Evolutionary conservation across 2,888 invertebrate genomes (phyloP).

Genomic region (Ephialtes manifestator): DNA sequence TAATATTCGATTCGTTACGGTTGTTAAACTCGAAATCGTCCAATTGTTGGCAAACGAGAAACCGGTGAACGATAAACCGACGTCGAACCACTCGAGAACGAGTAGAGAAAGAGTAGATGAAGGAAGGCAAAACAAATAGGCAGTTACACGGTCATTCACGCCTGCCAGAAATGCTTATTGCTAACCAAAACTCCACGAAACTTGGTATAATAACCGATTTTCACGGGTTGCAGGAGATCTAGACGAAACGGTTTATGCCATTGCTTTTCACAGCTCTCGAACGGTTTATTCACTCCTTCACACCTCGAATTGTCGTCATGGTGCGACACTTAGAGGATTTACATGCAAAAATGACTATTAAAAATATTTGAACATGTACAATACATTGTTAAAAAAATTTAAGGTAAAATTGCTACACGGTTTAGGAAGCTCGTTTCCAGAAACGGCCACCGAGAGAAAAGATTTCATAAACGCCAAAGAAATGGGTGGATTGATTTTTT

Average conservation of each 20-base stretch:
- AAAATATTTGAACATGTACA: background rate
- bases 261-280: background rate
- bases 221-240: background rate
- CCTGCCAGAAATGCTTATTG: conserved; percentile 35
- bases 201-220: conserved; percentile 18
- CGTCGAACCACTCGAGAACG: conserved; percentile 37
- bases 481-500: too few relatives aligned
- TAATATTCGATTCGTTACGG: conserved; percentile 61
- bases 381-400: too few relatives aligned
- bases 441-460: too few relatives aligned
- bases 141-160: conserved; percentile 59
- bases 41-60: conserved; percentile 62
- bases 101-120: conserved; percentile 9
- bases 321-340: too few relatives aligned
- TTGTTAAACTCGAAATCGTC: conserved; percentile 61
- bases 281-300: background rate
- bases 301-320: background rate
- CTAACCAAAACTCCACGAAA: background rate
- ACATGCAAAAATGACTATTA: too few relatives aligned
- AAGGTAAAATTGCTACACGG: too few relatives aligned
- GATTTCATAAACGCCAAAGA: too few relatives aligned
- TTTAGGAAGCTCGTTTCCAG: too few relatives aligned
- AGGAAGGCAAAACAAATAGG: conserved; percentile 54
- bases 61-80: conserved; percentile 65
- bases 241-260: background rate